Base-by-base conservation (phyloP, 53 echinoderm and acorn worm species). In the Holothuria scabra region DNA sequence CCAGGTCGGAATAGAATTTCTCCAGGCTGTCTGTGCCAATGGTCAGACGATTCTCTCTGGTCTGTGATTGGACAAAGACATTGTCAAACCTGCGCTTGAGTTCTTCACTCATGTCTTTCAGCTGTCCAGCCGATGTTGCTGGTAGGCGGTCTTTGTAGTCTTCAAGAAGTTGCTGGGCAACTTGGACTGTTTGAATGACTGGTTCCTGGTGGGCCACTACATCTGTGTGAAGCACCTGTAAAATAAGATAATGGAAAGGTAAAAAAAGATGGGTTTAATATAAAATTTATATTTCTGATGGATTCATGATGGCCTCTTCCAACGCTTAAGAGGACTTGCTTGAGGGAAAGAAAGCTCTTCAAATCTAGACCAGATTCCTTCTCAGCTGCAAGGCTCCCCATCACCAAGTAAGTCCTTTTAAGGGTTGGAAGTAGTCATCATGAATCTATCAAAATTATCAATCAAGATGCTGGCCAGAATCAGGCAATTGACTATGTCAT, bases 51-150 rank as follows among this genome's bases (percentile, higher is more conserved):
- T 99, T 99, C 90, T 92, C 86, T 30, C 99, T 84, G 56, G 94
- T 95, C 89, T 95, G 92, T 3, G 99, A 92, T 71, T 99, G 91
- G 59, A 95, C 91, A 83, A 87, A 92, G 86, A 95, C 94, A 20
- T 33, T 58, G 84, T 99, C 95, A 33, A 95, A 99, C 30, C 99
- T 91, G 57, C 78, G 75, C 76, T 94, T 92, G 25, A 99, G 93
- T 76, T 99, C 99, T 14, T 79, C 66, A 84, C 89, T 91, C 62
- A 91, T 68, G 86, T 93, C 91, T 74, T 91, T 80, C 20, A 99
- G 93, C 34, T 92, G 86, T 76, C 86, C 87, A 79, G 87, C 74
- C 34, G 92, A 92, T 23, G 88, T 89, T 2, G 88, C 90, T 33
- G 76, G 87, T 28, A 99, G 85, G 33, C 91, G 86, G 67, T 89